Base-by-base conservation (phyloP, 2,888 invertebrate genomes). In the Euplagia quadripunctaria region DNA sequence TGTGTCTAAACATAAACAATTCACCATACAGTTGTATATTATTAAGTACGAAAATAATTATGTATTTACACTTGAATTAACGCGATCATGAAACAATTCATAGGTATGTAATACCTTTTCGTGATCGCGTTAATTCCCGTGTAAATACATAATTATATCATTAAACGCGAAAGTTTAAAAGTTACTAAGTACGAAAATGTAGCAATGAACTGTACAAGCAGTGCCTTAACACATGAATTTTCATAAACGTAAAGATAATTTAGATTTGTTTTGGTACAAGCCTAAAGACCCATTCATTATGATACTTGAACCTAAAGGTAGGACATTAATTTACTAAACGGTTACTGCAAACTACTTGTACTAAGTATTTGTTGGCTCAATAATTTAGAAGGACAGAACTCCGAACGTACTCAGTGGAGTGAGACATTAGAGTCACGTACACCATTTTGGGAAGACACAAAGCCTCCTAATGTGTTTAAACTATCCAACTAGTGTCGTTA, bases 401-500 rank as follows among this genome's bases (percentile, higher is more conserved):
- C 61, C 55, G 70, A 74, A 74, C 74, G 77, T 74, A 83, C 77
- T 79, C 77, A 77, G 65, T 86, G 88, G 87, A 91, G 88, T 90
- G 90, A 92, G 88, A 90, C 88, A 89, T 89, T 89, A 88, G 86
- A 92, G 90, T 90, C 93, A 93, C 94, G 93, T 93, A 90, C 85
- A 88, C 90, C 89, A 91, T 92, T 92, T 87, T 86, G 88, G 78
- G 85, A 85, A 88, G 89, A 91, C 90, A 92, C 91, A 94, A 94
- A 94, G 91, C 91, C 90, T 88, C 86, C 85, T 92, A 93, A 94
- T 91, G 93, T 89, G 89, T 86, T 87, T 87, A 87, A 93, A 93
- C 91, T 93, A 91, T 92, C 92, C 90, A 93, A 94, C 92, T 93
- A 89, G 78, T 82, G 84, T 91, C 91, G 90, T 94, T 92, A 87